A percentile compares a stretch with the other conserved stretches of the same genome.
Evolutionary conservation across 2,113 vertebrate genomes (phyloP).

Genomic region (Conger conger): DNA sequence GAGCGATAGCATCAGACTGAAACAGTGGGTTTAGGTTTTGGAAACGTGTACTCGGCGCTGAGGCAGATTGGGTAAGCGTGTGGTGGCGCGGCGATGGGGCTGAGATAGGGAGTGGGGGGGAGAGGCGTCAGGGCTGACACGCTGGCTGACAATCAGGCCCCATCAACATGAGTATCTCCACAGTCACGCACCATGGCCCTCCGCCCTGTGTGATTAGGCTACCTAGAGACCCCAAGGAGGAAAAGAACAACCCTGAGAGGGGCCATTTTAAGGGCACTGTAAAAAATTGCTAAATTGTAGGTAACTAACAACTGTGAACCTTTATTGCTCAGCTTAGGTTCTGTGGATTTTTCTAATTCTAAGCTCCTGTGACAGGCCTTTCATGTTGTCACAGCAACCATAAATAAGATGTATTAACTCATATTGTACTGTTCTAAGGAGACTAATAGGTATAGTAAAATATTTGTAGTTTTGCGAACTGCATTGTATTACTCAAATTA

Average conservation of each 20-base stretch:
- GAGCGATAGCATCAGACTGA: slow-evolving; percentile 42
- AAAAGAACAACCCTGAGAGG: not conserved
- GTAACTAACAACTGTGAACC: no score
- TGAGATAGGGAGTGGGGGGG: slow-evolving; percentile 29
- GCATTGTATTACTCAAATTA: no score
- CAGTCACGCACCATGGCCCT: slow-evolving; percentile 8
- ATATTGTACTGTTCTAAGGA: no score
- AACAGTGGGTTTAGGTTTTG: slow-evolving; percentile 16
- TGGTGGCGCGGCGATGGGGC: slow-evolving; percentile 26
- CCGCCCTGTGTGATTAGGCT: not conserved
- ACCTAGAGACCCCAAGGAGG: not conserved
- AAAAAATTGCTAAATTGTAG: no score
- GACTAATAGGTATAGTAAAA: no score
- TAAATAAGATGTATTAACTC: no score
- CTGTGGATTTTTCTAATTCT: no score
- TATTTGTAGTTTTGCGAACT: no score
- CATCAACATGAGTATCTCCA: slow-evolving; percentile 56
- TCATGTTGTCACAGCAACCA: no score
- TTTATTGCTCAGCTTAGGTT: no score
- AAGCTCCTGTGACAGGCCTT: no score
- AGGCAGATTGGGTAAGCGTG: slow-evolving; percentile 26
- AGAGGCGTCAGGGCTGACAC: slow-evolving; percentile 58
- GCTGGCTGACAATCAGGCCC: slow-evolving; percentile 63
- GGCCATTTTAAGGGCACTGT: not conserved
- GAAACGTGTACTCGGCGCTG: slow-evolving; percentile 45